Evolutionary conservation across 1,140 invertebrate species (phyloP).

Genomic region (Araneus ventricosus): DNA sequence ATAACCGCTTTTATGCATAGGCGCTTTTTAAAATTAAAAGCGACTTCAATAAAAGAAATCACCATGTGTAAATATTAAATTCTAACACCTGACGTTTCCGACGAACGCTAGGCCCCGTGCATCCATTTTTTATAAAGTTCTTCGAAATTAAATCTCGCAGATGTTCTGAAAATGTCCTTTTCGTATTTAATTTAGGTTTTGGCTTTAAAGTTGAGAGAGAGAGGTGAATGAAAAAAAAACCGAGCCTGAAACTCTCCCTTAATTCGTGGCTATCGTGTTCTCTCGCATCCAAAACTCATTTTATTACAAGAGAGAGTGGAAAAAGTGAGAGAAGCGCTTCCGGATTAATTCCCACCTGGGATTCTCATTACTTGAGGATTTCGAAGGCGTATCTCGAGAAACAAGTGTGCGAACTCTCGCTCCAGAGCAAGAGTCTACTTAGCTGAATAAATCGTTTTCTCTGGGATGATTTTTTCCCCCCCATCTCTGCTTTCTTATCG

Average conservation of each 20-base stretch:
- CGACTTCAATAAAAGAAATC: neutral
- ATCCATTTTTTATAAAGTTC: no score
- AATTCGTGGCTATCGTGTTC: constrained; percentile 20
- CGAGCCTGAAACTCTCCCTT: neutral
- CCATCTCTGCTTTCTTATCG: constrained; percentile 9
- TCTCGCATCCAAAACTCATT: neutral
- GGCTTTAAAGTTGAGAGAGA: neutral
- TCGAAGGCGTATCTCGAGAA: constrained; percentile 22
- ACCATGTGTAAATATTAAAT: neutral
- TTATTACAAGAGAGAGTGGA: neutral
- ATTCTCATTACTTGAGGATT: constrained; percentile 48
- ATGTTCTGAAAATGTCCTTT: neutral
- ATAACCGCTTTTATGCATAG: no score
- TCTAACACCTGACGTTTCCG: neutral
- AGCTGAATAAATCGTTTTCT: constrained; percentile 18
- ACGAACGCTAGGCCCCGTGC: neutral
- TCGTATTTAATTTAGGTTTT: constrained; percentile 13
- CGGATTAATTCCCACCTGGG: constrained; percentile 38
- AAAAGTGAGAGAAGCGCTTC: neutral
- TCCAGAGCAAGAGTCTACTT: constrained; percentile 20
- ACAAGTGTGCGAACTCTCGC: neutral
- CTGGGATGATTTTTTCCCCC: neutral
- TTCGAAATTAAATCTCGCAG: neutral
- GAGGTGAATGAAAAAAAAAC: no score
- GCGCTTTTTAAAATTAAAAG: neutral